These are phyloP conservation scores for Hirtodrosophila alboralis DNA, from an alignment of 2,888 invertebrate species.

Conservation along the genomic window DNA sequence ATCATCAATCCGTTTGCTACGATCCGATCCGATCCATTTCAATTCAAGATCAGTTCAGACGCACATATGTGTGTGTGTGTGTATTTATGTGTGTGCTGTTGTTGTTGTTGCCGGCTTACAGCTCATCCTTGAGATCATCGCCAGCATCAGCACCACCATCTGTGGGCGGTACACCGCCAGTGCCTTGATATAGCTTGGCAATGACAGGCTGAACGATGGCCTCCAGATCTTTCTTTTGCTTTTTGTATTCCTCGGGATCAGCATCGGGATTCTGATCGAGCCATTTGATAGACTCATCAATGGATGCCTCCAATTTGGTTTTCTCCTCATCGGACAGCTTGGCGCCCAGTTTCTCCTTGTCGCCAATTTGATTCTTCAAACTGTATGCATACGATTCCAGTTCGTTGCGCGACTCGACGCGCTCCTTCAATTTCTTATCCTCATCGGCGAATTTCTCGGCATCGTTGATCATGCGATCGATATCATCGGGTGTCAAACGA, in stretches of 20 bases:
- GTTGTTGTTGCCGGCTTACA: conserved; percentile 85
- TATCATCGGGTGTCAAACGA: conserved; percentile 98
- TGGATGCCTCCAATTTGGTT: conserved; percentile 96
- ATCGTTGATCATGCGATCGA: conserved; percentile 99
- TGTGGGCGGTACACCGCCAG: conserved; percentile 91
- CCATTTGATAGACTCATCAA: conserved; percentile 99
- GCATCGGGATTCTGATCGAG: conserved; percentile 97
- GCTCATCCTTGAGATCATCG: conserved; percentile 93
- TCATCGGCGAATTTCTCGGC: conserved; percentile 99
- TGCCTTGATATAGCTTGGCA: conserved; percentile 96
- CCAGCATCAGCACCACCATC: conserved; percentile 88
- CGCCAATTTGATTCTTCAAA: conserved; percentile 97
- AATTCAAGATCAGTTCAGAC: too few relatives aligned
- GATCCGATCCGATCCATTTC: conserved; percentile 22
- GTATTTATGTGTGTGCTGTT: too few relatives aligned
- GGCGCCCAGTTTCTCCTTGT: conserved; percentile 98
- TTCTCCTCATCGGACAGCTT: conserved; percentile 96
- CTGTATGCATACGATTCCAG: conserved; percentile 98
- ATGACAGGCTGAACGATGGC: conserved; percentile 98
- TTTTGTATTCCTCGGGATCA: conserved; percentile 95
- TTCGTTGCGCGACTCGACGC: conserved; percentile 98
- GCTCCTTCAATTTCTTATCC: conserved; percentile 97
- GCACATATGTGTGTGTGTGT: too few relatives aligned
- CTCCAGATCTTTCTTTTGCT: conserved; percentile 97
- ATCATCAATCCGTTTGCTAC: conserved; percentile 36